Percentiles rank a stretch among this genome's conserved stretches.
Conservation (phyloP, 2,113 vertebrate species). For the Melanerpes aurifrons region DNA sequence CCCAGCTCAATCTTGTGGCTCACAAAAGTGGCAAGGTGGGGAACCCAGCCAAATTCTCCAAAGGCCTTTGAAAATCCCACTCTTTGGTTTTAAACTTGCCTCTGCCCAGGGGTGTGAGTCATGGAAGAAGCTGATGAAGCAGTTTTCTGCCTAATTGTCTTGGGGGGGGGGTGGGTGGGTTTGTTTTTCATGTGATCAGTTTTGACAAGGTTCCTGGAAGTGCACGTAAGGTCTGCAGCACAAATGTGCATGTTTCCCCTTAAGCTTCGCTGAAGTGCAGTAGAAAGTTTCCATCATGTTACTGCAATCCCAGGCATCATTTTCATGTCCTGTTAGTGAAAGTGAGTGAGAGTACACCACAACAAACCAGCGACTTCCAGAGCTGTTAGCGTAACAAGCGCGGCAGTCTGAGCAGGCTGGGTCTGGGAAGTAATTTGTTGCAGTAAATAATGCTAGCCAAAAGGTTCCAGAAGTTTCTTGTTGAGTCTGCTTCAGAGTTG, state of each 20-base stretch:
- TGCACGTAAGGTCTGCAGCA: background rate
- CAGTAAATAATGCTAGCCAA: constrained; percentile 48
- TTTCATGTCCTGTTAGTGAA: constrained; percentile 59
- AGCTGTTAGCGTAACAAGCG: constrained; percentile 31
- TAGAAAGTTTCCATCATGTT: constrained; percentile 55
- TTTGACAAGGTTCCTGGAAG: constrained; percentile 57
- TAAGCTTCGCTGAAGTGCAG: constrained; percentile 24
- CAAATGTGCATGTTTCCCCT: constrained; percentile 56
- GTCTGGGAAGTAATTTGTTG: constrained; percentile 5
- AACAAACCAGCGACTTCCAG: constrained; percentile 25
- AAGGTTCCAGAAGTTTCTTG: constrained; percentile 44
- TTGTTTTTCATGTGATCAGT: background rate
- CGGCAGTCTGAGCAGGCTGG: background rate
- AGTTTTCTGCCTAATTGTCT: constrained; percentile 44
- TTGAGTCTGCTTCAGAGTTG: constrained; percentile 31
- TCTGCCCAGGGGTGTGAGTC: background rate
- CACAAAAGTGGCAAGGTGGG: background rate
- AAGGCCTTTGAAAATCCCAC: background rate
- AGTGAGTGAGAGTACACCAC: constrained; percentile 43
- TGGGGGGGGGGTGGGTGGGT: no score
- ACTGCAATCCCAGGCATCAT: constrained; percentile 47
- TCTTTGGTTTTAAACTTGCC: constrained; percentile 41
- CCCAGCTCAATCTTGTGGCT: no score
- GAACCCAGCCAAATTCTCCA: constrained; percentile 19
- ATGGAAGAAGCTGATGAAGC: constrained; percentile 44